Percentiles rank a stretch among this genome's conserved stretches.
These are phyloP conservation scores for Cactoblastis cactorum DNA, from an alignment of 2,888 invertebrate species.

Conservation along the genomic window DNA sequence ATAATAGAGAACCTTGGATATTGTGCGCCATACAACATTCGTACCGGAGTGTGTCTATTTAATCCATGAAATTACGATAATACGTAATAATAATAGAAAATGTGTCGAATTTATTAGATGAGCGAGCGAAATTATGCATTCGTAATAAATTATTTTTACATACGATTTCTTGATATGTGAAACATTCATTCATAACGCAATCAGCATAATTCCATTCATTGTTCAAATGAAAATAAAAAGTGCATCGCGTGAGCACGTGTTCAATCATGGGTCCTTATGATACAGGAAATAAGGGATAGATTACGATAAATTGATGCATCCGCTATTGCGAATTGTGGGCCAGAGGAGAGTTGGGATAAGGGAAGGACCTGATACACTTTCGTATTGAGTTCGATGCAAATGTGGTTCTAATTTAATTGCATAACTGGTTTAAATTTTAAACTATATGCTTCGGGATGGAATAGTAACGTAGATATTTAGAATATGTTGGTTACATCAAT, in stretches of 20 bases:
- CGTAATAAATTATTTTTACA: not conserved
- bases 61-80: not conserved
- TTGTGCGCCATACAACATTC: constrained; percentile 5
- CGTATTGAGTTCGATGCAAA: not conserved
- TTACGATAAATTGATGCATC: not conserved
- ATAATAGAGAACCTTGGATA: constrained; percentile 4
- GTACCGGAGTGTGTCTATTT: not conserved
- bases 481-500: too few species aligned
- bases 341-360: not conserved
- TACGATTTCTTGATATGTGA: not conserved
- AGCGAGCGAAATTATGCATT: not conserved
- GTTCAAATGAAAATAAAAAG: not conserved
- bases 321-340: not conserved
- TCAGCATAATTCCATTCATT: not conserved
- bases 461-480: too few species aligned
- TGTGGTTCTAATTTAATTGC: not conserved
- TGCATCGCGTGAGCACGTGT: not conserved
- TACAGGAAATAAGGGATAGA: not conserved
- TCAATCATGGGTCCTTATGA: not conserved
- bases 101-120: not conserved
- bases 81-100: not conserved
- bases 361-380: not conserved
- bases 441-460: too few species aligned
- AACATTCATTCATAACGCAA: not conserved
- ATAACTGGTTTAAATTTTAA: not conserved